A percentile compares a stretch with the other conserved stretches of the same genome.
Conservation (phyloP, 2,113 vertebrate species). For the Saimiri boliviensis region DNA sequence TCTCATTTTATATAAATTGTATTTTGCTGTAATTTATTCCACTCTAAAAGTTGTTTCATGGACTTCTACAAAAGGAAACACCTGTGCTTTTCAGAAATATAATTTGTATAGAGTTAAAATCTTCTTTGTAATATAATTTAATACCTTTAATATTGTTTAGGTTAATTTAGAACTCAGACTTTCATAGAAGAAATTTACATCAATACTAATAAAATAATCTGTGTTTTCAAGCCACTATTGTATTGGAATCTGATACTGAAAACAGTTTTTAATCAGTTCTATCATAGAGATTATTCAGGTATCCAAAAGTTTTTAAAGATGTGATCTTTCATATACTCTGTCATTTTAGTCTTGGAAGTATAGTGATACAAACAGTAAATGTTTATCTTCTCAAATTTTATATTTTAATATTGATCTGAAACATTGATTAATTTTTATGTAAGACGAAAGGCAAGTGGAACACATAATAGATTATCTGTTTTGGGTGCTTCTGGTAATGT, state of each 20-base stretch:
- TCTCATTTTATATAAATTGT: background rate
- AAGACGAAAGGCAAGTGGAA: background rate
- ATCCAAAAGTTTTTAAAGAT: background rate
- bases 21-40: background rate
- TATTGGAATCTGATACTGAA: background rate
- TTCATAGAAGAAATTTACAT: constrained; percentile 10
- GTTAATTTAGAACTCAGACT: background rate
- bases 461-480: background rate
- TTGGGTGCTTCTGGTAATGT: background rate
- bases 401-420: background rate
- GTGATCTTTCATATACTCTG: background rate
- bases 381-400: background rate
- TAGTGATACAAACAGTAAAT: background rate
- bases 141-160: background rate
- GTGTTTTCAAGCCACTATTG: background rate
- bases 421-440: background rate
- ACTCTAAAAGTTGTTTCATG: background rate
- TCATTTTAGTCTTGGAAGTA: constrained; percentile 1
- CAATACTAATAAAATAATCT: constrained; percentile 7
- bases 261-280: constrained; percentile 10
- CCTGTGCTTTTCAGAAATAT: background rate
- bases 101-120: background rate
- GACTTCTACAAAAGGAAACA: background rate
- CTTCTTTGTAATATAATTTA: background rate
- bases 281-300: background rate